Conservation (phyloP, 2,888 invertebrate genomes). For the Neoaliturus tenellus region DNA sequence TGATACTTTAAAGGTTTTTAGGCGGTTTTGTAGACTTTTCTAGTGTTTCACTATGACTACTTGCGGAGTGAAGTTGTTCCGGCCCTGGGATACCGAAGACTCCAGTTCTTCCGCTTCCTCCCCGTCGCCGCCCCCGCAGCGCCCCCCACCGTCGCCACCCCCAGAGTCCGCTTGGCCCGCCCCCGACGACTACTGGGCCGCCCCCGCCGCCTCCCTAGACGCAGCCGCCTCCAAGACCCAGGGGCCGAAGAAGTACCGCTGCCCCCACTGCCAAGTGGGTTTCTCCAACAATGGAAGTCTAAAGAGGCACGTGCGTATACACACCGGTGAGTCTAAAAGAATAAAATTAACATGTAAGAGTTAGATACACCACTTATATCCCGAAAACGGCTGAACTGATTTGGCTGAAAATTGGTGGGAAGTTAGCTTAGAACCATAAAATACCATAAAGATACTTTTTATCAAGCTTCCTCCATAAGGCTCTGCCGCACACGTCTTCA, state of each 20-base stretch:
- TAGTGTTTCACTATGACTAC: constrained; percentile 33
- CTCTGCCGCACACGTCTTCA: too few species aligned
- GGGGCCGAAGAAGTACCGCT: constrained; percentile 93
- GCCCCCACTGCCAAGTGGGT: constrained; percentile 91
- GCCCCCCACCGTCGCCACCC: neutral
- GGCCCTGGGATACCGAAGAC: constrained; percentile 62
- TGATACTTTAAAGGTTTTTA: neutral
- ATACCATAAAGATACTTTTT: too few species aligned
- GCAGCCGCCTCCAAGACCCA: constrained; percentile 80
- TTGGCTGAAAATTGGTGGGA: too few species aligned
- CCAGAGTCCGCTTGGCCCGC: too few species aligned
- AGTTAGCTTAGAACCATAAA: too few species aligned
- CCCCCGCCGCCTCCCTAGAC: constrained; percentile 55
- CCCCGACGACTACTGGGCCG: constrained; percentile 64
- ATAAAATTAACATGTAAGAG: too few species aligned
- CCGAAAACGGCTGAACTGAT: too few species aligned
- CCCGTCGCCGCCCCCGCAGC: constrained; percentile 52
- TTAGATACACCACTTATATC: too few species aligned
- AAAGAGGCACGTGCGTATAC: constrained; percentile 93
- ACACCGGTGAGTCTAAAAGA: constrained; percentile 88
- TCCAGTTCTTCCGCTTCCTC: constrained; percentile 25
- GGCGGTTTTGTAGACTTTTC: neutral
- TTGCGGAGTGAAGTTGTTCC: constrained; percentile 60
- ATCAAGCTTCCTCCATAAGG: too few species aligned
- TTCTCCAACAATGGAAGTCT: constrained; percentile 97